Evolutionary conservation across 2,888 invertebrate genomes (phyloP).

Genomic region (Macrophya annulata): DNA sequence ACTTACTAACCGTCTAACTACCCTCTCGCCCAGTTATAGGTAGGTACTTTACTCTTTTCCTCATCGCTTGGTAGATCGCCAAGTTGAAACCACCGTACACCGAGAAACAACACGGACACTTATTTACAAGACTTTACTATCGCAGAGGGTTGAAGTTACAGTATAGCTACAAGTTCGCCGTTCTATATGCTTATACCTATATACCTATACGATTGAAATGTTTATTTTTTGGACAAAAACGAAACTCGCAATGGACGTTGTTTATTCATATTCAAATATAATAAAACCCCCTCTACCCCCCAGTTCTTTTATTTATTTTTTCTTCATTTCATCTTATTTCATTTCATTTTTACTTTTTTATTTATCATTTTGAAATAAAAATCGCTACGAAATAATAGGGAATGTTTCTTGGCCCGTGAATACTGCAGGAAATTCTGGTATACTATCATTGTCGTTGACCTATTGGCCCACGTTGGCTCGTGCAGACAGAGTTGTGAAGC

Average conservation of each 20-base stretch:
- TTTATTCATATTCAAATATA: slow-evolving; percentile 3
- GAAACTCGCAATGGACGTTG: background rate
- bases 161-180: background rate
- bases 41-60: background rate
- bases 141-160: background rate
- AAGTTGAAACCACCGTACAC: background rate
- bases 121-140: background rate
- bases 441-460: slow-evolving; percentile 11
- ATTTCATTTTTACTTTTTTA: background rate
- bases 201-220: background rate
- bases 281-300: background rate
- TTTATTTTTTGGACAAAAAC: background rate
- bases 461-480: slow-evolving; percentile 10
- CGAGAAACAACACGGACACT: slow-evolving; percentile 6
- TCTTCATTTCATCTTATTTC: too few species aligned
- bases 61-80: slow-evolving; percentile 27
- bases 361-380: background rate
- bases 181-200: background rate
- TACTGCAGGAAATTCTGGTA: slow-evolving; percentile 11
- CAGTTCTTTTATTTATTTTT: too few species aligned
- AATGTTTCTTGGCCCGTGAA: slow-evolving; percentile 33
- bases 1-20: background rate
- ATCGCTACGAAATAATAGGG: background rate
- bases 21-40: background rate
- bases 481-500: slow-evolving; percentile 23